Conservation (phyloP, 2,797 vertebrate genomes). For the Amniataba percoides region DNA sequence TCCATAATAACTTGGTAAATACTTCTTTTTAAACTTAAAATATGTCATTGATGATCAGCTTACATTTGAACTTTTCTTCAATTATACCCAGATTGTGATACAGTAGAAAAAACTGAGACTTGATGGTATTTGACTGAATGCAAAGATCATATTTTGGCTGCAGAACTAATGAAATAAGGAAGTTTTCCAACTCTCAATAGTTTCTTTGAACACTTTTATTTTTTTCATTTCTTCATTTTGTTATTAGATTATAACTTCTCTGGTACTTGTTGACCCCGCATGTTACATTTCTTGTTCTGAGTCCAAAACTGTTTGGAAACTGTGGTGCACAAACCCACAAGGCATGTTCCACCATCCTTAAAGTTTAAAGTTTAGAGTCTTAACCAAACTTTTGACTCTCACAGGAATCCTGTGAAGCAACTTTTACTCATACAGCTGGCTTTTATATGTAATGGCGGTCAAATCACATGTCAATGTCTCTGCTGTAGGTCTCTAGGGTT, state of each 20-base stretch:
- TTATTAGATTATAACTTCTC: not conserved
- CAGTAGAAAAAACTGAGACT: not conserved
- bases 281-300: conserved; percentile 38
- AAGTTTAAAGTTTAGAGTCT: conserved; percentile 44
- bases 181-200: not conserved
- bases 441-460: conserved; percentile 35
- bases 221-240: conserved; percentile 19
- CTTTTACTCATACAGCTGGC: not conserved
- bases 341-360: conserved; percentile 67
- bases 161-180: not conserved
- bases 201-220: not conserved
- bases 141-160: not conserved
- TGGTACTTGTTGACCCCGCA: conserved; percentile 19
- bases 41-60: not conserved
- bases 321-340: conserved; percentile 65
- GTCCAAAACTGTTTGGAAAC: conserved; percentile 62
- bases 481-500: conserved; percentile 42
- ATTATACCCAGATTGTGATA: conserved; percentile 10
- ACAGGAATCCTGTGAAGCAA: conserved; percentile 1
- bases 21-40: conserved; percentile 42
- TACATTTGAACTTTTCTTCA: conserved; percentile 6
- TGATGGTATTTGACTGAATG: not conserved
- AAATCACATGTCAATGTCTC: conserved; percentile 43
- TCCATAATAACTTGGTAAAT: conserved; percentile 69
- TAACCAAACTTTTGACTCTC: conserved; percentile 22